Conservation (phyloP, 2,888 invertebrate genomes). For the Apodemia duryi region DNA sequence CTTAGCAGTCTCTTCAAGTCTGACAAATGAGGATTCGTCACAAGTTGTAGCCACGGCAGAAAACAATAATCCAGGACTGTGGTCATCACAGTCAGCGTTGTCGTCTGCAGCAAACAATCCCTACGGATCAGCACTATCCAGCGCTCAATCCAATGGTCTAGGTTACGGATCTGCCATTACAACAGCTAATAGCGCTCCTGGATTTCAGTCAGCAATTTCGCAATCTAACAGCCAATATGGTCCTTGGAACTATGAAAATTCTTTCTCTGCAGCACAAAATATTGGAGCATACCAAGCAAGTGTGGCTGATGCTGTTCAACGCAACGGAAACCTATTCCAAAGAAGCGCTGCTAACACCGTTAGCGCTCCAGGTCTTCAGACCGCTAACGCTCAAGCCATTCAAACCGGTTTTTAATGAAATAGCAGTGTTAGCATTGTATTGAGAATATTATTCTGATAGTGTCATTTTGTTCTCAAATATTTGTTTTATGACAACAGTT, state of each 20-base stretch:
- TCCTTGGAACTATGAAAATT: slow-evolving; percentile 5
- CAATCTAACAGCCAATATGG: background rate
- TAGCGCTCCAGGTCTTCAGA: background rate
- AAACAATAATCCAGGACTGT: background rate
- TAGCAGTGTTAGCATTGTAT: background rate
- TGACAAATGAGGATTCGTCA: background rate
- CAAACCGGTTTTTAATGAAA: background rate
- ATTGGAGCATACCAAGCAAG: slow-evolving; percentile 3
- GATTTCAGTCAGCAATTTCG: slow-evolving; percentile 9
- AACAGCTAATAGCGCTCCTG: slow-evolving; percentile 3
- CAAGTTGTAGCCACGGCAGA: background rate
- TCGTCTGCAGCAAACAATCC: background rate
- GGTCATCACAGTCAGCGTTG: background rate
- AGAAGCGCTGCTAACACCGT: slow-evolving; percentile 1
- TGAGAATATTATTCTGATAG: background rate
- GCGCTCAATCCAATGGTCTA: slow-evolving; percentile 5
- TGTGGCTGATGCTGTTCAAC: background rate
- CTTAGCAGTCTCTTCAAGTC: slow-evolving; percentile 1
- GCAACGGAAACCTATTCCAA: slow-evolving; percentile 10
- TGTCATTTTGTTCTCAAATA: background rate
- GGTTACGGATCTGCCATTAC: slow-evolving; percentile 10
- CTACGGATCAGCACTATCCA: slow-evolving; percentile 13
- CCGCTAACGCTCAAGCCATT: slow-evolving; percentile 6
- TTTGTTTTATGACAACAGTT: background rate
- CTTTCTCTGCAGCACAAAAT: slow-evolving; percentile 7